Evolutionary conservation across 1,140 invertebrate species (phyloP).

Genomic region (Drosophila quadrilineata): DNA sequence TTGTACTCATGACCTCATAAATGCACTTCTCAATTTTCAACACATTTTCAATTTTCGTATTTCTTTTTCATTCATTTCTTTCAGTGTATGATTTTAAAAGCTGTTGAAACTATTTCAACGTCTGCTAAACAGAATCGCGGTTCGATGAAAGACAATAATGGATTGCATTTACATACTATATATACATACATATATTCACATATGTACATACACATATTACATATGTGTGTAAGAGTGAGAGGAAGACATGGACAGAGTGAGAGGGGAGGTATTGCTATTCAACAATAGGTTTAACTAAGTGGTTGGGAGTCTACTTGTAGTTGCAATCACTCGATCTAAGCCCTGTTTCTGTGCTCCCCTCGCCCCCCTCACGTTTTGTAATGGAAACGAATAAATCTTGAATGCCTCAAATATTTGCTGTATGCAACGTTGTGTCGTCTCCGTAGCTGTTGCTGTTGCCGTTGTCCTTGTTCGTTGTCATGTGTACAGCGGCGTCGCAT

Average conservation of each 20-base stretch:
- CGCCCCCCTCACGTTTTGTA: background rate
- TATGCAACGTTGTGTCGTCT: slow-evolving; percentile 13
- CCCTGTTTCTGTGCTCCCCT: background rate
- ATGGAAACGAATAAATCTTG: slow-evolving; percentile 60
- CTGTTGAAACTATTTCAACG: slow-evolving; percentile 28
- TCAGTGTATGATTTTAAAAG: slow-evolving; percentile 10
- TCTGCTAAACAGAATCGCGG: slow-evolving; percentile 10
- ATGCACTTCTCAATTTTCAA: slow-evolving; percentile 7
- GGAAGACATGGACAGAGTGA: background rate
- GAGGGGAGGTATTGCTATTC: background rate
- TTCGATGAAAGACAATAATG: slow-evolving; percentile 41
- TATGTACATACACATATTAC: no score
- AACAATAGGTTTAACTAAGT: slow-evolving; percentile 35
- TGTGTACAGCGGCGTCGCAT: no score
- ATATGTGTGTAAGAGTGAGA: background rate
- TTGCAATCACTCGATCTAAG: slow-evolving; percentile 20
- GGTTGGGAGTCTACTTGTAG: slow-evolving; percentile 6
- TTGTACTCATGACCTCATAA: slow-evolving; percentile 28
- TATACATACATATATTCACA: no score
- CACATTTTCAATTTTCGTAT: background rate
- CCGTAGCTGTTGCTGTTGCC: background rate
- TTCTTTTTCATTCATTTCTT: background rate
- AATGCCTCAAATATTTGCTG: slow-evolving; percentile 58
- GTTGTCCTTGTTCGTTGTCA: slow-evolving; percentile 6
- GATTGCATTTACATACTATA: slow-evolving; percentile 52